Percentiles rank a stretch among this genome's conserved stretches.
These are phyloP conservation scores for Bembecia ichneumoniformis DNA, from an alignment of 2,888 invertebrate genomes.

Conservation along the genomic window DNA sequence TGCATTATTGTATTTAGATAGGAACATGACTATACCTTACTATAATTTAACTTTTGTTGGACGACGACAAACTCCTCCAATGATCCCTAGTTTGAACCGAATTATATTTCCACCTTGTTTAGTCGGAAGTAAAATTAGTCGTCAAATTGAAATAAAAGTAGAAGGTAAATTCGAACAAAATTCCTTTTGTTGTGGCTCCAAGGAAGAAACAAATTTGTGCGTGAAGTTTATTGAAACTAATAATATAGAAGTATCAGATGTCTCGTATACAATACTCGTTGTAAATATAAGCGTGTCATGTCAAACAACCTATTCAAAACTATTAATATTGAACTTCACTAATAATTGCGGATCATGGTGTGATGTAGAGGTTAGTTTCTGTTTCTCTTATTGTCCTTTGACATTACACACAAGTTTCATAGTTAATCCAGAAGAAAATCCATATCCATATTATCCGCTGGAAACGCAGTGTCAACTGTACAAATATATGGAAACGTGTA, in stretches of 20 bases:
- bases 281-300: constrained; percentile 34
- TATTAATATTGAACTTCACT: constrained; percentile 31
- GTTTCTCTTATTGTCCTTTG: constrained; percentile 48
- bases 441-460: constrained; percentile 53
- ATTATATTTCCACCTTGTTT: constrained; percentile 51
- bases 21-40: constrained; percentile 46
- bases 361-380: constrained; percentile 48
- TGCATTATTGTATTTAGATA: constrained; percentile 51
- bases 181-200: constrained; percentile 33
- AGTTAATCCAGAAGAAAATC: constrained; percentile 32
- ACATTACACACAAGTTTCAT: constrained; percentile 41
- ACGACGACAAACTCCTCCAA: constrained; percentile 31
- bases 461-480: constrained; percentile 31
- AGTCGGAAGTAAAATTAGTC: constrained; percentile 28
- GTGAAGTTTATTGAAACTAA: constrained; percentile 27
- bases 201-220: constrained; percentile 31
- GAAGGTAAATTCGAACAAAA: constrained; percentile 28
- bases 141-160: constrained; percentile 31
- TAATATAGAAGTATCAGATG: constrained; percentile 16
- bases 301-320: constrained; percentile 22
- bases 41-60: constrained; percentile 55
- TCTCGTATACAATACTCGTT: constrained; percentile 26
- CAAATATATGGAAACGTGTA: constrained; percentile 41
- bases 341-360: constrained; percentile 43
- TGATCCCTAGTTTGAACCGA: constrained; percentile 36